These are phyloP conservation scores for Barnardius zonarius DNA, from an alignment of 2,113 vertebrate genomes.

Conservation along the genomic window DNA sequence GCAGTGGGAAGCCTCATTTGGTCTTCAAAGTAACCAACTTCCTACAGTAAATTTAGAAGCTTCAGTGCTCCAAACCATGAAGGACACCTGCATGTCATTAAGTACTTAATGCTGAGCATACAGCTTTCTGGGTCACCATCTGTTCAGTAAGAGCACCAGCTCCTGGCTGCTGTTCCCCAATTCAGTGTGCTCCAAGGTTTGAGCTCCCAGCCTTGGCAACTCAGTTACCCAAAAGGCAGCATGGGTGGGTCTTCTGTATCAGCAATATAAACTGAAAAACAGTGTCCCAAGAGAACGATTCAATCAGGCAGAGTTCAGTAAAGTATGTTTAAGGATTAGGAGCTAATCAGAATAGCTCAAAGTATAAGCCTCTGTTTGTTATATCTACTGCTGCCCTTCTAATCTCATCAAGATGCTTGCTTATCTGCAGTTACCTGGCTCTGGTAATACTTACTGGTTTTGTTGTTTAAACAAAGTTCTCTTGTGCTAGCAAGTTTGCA, in stretches of 20 bases:
- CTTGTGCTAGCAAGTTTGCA: neutral
- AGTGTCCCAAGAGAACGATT: neutral
- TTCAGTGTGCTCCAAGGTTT: neutral
- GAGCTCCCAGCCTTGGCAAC: constrained; percentile 1
- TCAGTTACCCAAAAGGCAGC: neutral
- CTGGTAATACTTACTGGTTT: neutral
- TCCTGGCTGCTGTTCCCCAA: neutral
- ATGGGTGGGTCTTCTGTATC: neutral
- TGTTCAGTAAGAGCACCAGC: constrained; percentile 24
- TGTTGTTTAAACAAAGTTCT: neutral
- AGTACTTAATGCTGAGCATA: constrained; percentile 47
- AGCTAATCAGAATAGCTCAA: neutral
- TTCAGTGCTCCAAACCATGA: constrained; percentile 6
- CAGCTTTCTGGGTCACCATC: constrained; percentile 67
- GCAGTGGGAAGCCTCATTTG: constrained; percentile 11
- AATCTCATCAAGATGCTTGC: neutral
- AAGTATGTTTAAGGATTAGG: neutral
- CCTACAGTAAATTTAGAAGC: neutral
- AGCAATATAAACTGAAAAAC: neutral
- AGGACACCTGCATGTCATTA: constrained; percentile 61
- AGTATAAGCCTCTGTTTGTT: neutral
- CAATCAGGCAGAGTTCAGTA: neutral
- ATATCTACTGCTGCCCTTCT: neutral
- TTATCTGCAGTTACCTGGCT: neutral
- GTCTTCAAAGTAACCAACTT: constrained; percentile 48